Conservation (phyloP, 1,140 invertebrate species). For the Diorhabda elongata region DNA sequence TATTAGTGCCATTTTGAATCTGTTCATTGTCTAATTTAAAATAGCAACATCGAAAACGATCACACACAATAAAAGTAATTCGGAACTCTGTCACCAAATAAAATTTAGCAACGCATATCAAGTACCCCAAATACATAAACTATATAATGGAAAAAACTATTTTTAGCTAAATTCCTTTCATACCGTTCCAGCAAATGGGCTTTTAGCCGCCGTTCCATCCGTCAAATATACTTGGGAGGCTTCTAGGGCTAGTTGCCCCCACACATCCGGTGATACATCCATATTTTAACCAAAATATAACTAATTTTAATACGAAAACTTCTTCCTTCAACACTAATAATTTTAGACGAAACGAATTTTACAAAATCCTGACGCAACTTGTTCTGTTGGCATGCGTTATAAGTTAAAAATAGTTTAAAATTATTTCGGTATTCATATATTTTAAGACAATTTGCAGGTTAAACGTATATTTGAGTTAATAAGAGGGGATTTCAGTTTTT, state of each 20-base stretch:
- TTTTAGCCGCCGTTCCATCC: conserved; percentile 69
- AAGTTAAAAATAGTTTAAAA: neutral
- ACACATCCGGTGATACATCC: conserved; percentile 66
- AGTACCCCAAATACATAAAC: neutral
- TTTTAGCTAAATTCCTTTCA: conserved; percentile 3
- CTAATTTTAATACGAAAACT: neutral
- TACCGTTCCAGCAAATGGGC: conserved; percentile 79
- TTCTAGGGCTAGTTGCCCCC: conserved; percentile 78
- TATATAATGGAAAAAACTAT: neutral
- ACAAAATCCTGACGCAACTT: neutral
- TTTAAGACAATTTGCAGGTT: neutral
- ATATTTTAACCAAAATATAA: conserved; percentile 41
- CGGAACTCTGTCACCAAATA: neutral
- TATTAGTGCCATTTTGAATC: too few species aligned
- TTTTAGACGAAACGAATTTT: too few species aligned
- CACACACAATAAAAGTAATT: neutral
- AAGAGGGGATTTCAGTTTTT: neutral
- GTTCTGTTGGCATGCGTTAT: neutral
- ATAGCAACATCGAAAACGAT: too few species aligned
- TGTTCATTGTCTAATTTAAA: too few species aligned
- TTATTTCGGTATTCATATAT: neutral
- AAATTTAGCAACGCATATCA: neutral
- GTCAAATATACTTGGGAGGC: conserved; percentile 78
- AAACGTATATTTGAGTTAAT: neutral
- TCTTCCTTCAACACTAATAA: too few species aligned